Evolutionary conservation across 2,113 vertebrate genomes (phyloP), one percentile per base, ranked within the genome.

Genomic region (Psephotus haematonotus): DNA sequence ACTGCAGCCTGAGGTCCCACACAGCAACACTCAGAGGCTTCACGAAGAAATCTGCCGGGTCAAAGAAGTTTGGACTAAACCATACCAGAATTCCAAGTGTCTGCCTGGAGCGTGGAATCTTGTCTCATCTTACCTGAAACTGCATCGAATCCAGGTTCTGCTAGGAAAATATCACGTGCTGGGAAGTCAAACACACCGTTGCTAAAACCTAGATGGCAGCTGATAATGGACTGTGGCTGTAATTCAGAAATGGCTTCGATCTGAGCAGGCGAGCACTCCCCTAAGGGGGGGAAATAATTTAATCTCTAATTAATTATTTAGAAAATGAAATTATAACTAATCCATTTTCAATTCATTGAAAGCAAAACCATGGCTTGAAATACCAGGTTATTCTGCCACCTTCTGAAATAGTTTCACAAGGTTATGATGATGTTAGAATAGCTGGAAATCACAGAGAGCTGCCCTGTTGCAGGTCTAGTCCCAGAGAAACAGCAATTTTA

Each of bases 141-240:
- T 27, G 97, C 18, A 72, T 99, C 99, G 90, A 99, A 99, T 25
- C 96, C 95, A 1, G 98, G 98, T 41, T 98, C 98, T 10, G 97
- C 98, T 18, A 91, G 94, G 91, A 99, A 99, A 77, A 99, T 93
- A 11, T 98, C 98, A 37, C 47, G 96, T 23, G 99, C 98, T 7
- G 98, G 93, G 92, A 99, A 98, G 84, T 98, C 98, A 27, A 99
- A 95, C 6, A 62, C 88, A 6, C 98, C 97, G 2, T 92, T 98
- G 91, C 90, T 98, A 92, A 99, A 99, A 75, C 96, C 98, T 10
- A 99, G 97, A 33, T 98, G 98, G 94, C 99, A 99, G 88, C 74
- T 95, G 84, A 99, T 69, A 55, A 98, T 96, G 22, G 98, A 98
- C 62, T 99, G 98, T 4, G 99, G 99, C 1, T 94, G 98, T 82